These are phyloP conservation scores for Rhyzopertha dominica DNA, from an alignment of 1,140 invertebrate species.

Conservation along the genomic window DNA sequence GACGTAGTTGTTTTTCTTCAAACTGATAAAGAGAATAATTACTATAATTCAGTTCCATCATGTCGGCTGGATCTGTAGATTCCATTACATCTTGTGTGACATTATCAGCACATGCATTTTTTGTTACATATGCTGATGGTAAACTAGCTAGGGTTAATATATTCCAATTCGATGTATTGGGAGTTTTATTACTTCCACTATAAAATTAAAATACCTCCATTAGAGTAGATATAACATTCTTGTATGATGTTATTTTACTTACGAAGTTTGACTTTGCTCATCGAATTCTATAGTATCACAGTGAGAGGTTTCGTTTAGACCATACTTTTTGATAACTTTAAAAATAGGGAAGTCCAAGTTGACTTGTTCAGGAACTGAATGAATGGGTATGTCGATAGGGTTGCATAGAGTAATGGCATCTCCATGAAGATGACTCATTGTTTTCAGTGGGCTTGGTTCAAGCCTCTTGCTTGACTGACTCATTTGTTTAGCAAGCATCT, in stretches of 20 bases:
- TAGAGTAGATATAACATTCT: background rate
- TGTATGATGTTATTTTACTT: background rate
- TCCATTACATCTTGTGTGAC: background rate
- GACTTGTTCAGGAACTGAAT: constrained; percentile 25
- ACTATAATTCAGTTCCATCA: background rate
- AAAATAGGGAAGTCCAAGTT: constrained; percentile 26
- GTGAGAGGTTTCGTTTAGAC: background rate
- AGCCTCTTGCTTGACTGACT: background rate
- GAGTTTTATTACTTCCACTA: background rate
- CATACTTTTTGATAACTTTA: constrained; percentile 9
- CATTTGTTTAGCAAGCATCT: background rate
- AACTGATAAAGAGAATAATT: constrained; percentile 18
- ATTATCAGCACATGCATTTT: constrained; percentile 1
- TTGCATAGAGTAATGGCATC: background rate
- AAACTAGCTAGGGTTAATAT: constrained; percentile 4
- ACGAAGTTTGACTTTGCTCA: constrained; percentile 8
- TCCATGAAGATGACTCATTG: background rate
- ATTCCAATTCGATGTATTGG: constrained; percentile 16
- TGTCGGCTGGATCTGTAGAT: background rate
- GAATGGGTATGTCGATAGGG: constrained; percentile 23
- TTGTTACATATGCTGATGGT: background rate
- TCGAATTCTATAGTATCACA: too few species aligned
- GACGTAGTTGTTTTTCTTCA: constrained; percentile 44
- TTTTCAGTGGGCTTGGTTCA: background rate
- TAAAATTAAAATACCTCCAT: background rate